Base-by-base conservation (phyloP, 2,888 invertebrate genomes). In the Tetrapedia diversipes region DNA sequence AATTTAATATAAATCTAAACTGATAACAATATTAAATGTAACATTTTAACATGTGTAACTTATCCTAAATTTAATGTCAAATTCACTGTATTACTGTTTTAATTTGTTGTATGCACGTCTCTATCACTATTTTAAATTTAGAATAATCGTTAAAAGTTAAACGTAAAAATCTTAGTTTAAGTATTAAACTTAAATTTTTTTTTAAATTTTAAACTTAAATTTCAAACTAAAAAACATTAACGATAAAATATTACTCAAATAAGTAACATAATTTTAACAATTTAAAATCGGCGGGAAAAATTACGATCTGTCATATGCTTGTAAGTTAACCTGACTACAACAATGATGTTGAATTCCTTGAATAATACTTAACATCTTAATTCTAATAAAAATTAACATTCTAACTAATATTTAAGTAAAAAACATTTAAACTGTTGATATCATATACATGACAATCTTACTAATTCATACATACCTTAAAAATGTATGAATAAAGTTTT, bases 231-330 rank as follows among this genome's bases (percentile, higher is more conserved):
- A 22, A 45, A 27, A n/a, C 19, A 43, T 22, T 14, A 29, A 19
- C 24, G 16, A 51, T 49, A 19, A 19, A 49, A 34, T 19, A 27
- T 59, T 32, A 29, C 37, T 54, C 1, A 2, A 14, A 51, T 7
- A 24, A 27, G 24, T 14, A 47, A 16, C 34, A 10, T 0, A 32
- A 32, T 47, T 14, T 16, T 45, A 54, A 57, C 10, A 45, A 49
- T 80, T 80, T 43, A 70, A 79, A 77, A 76, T 57, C 69, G 82
- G 82, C 82, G 82, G 81, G 82, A 83, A 83, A 80, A 70, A 32
- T 39, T 27, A 61, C 4, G 39, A 57, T 51, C 49, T 74, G 81
- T 81, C 79, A 80, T 83, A 74, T 83, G 74, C 59, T 49, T 59
- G 32, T 8, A n/a, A 70, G 41, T 61, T 81, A 82, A 82, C 77